phyloP scores from a whole-genome alignment of 2,888 invertebrate species.

The Saturnia pavonia region DNA sequence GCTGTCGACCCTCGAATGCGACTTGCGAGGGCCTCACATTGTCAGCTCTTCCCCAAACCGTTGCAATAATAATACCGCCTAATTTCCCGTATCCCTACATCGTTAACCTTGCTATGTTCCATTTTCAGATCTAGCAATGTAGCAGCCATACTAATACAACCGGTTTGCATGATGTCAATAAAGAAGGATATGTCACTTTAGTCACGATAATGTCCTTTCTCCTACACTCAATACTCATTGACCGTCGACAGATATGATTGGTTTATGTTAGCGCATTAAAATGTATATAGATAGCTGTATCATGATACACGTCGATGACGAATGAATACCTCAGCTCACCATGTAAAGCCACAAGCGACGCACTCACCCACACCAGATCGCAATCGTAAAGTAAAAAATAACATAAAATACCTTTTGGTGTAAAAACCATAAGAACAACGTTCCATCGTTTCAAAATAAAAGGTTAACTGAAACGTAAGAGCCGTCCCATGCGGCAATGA shows the following conservation, averaged over 20 bases:
- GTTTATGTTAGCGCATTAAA: constrained; percentile 35
- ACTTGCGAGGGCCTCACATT: constrained; percentile 63
- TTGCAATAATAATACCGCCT: constrained; percentile 66
- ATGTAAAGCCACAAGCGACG: constrained; percentile 67
- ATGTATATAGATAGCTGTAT: constrained; percentile 30
- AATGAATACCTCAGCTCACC: constrained; percentile 42
- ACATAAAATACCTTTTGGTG: constrained; percentile 89
- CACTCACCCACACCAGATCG: constrained; percentile 69
- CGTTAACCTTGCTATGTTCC: constrained; percentile 14
- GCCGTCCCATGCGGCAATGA: constrained; percentile 79
- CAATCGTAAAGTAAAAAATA: constrained; percentile 77
- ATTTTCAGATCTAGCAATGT: background rate
- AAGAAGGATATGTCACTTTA: constrained; percentile 1
- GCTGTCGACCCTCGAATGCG: constrained; percentile 69
- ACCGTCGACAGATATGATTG: constrained; percentile 27
- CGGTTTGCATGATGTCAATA: background rate
- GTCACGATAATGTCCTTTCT: constrained; percentile 30
- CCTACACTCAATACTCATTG: constrained; percentile 26
- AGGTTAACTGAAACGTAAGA: constrained; percentile 80
- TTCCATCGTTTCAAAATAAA: constrained; percentile 87
- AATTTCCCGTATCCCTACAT: constrained; percentile 29
- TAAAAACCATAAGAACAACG: constrained; percentile 90
- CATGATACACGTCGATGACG: constrained; percentile 37
- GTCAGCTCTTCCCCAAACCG: constrained; percentile 70
- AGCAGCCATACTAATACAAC: too few species aligned